These are phyloP conservation scores for Malurus cyaneus DNA, from an alignment of 2,113 vertebrate genomes.

Conservation along the genomic window DNA sequence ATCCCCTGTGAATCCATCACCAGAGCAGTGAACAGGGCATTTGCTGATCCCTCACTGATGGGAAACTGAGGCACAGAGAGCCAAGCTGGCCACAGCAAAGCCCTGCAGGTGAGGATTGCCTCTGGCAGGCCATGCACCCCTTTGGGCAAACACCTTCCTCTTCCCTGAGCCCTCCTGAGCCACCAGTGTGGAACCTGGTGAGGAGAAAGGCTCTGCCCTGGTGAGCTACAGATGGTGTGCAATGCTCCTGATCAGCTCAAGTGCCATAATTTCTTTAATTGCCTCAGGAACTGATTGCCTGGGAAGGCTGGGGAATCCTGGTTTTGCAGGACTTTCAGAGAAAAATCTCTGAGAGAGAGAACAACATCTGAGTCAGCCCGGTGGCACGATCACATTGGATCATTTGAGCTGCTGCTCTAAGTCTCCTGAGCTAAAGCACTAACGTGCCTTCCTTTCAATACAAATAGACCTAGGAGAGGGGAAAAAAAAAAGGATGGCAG, in stretches of 20 bases:
- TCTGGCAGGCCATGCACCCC: not conserved
- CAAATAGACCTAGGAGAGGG: not conserved
- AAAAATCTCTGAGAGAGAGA: not conserved
- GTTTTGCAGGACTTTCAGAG: not conserved
- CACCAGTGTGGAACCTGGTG: rapidly evolving
- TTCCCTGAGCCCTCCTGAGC: not conserved
- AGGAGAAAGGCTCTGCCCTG: not conserved
- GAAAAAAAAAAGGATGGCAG: not conserved
- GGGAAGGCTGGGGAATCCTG: not conserved
- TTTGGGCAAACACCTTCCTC: not conserved
- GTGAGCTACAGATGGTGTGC: not conserved
- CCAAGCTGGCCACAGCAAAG: not conserved
- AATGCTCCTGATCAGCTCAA: not conserved
- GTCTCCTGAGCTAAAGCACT: not conserved
- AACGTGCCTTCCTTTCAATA: not conserved
- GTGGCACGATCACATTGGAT: not conserved
- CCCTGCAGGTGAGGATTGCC: not conserved
- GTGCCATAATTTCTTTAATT: not conserved
- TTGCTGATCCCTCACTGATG: not conserved
- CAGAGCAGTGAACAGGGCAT: not conserved
- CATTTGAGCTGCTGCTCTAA: not conserved
- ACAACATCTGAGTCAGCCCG: not conserved
- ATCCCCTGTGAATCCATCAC: not conserved
- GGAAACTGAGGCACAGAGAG: not conserved
- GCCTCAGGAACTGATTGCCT: not conserved